phyloP scores from a whole-genome alignment of 2,113 vertebrate species.

The Cebidichthys violaceus region DNA sequence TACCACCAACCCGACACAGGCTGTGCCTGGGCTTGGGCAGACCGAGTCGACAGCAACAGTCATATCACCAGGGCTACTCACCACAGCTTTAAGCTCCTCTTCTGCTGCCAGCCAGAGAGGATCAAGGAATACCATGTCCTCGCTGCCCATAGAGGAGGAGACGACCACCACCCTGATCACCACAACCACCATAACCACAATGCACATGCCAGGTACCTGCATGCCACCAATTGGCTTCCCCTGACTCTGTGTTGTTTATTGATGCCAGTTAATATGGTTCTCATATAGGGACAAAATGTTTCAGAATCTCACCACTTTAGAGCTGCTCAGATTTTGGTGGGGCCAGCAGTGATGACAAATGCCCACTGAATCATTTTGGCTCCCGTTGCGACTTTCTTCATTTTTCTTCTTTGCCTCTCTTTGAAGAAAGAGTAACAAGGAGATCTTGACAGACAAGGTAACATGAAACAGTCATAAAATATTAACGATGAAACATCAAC shows the following conservation, averaged over 20 bases:
- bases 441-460: conserved; percentile 40
- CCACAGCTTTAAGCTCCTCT: conserved; percentile 82
- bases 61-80: conserved; percentile 85
- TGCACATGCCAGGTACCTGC: conserved; percentile 89
- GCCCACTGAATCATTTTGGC: conserved; percentile 9
- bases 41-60: conserved; percentile 72
- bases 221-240: not conserved
- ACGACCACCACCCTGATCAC: conserved; percentile 94
- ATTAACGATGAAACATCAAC: conserved; percentile 15
- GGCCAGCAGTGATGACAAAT: not conserved
- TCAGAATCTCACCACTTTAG: not conserved
- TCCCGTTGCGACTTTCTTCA: not conserved
- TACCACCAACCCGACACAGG: conserved; percentile 83
- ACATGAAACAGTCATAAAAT: conserved; percentile 23
- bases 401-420: not conserved
- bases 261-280: not conserved
- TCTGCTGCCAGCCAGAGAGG: conserved; percentile 70
- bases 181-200: conserved; percentile 92
- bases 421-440: conserved; percentile 24
- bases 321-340: not conserved
- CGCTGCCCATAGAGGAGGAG: conserved; percentile 87
- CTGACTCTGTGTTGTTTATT: not conserved
- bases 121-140: conserved; percentile 74
- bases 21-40: conserved; percentile 74
- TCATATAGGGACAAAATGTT: not conserved